These are phyloP conservation scores for Notarius lentiginosus DNA, from an alignment of 2,113 vertebrate genomes.

Conservation along the genomic window DNA sequence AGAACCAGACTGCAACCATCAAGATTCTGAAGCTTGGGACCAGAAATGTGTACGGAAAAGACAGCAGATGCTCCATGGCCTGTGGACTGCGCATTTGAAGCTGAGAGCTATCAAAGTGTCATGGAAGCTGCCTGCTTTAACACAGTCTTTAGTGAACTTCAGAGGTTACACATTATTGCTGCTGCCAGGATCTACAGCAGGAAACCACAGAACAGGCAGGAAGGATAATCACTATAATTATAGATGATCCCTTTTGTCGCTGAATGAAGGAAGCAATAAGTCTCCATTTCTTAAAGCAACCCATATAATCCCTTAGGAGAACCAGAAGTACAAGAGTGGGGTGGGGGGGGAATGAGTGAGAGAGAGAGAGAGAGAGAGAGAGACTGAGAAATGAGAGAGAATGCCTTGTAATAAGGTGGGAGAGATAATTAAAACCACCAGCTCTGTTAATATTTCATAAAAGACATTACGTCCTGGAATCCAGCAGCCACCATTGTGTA, in stretches of 20 bases:
- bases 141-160: constrained; percentile 19
- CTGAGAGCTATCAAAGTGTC: background rate
- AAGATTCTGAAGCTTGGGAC: background rate
- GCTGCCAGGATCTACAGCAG: constrained; percentile 17
- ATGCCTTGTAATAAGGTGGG: constrained; percentile 47
- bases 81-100: background rate
- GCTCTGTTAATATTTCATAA: constrained; percentile 61
- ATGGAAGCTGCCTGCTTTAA: constrained; percentile 7
- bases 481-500: constrained; percentile 37
- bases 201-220: constrained; percentile 17
- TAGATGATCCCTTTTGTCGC: constrained; percentile 45
- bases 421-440: constrained; percentile 60
- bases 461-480: constrained; percentile 54
- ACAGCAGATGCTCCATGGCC: background rate
- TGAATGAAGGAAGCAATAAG: constrained; percentile 54
- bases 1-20: background rate
- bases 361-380: background rate
- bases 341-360: background rate
- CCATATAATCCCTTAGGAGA: constrained; percentile 37
- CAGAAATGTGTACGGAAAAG: background rate
- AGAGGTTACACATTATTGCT: background rate
- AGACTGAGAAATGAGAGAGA: constrained; percentile 17
- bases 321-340: constrained; percentile 2
- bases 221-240: constrained; percentile 49
- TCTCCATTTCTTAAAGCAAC: constrained; percentile 53